A percentile compares a stretch with the other conserved stretches of the same genome.
Evolutionary conservation across 2,797 vertebrate genomes (phyloP).

Genomic region (Siniperca obscura): DNA sequence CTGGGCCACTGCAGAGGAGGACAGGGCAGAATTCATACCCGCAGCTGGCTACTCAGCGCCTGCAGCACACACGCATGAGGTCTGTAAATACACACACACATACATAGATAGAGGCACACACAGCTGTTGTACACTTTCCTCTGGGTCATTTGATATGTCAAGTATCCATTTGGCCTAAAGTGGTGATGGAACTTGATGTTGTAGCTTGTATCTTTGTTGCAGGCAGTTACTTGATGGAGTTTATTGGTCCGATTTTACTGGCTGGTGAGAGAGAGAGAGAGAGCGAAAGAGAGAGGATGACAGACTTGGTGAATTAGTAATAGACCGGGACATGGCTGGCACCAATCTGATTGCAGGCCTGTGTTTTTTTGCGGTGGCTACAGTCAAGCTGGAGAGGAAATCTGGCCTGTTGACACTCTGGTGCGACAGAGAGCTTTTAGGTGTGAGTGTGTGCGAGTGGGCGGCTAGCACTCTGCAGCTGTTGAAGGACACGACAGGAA

Average conservation of each 20-base stretch:
- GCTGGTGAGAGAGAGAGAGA: conserved; percentile 10
- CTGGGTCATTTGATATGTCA: conserved; percentile 62
- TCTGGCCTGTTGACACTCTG: conserved; percentile 57
- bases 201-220: conserved; percentile 43
- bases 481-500: conserved; percentile 68
- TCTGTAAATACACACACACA: conserved; percentile 19
- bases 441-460: conserved; percentile 59
- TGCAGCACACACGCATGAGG: conserved; percentile 40
- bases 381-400: conserved; percentile 50
- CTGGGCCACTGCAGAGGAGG: conserved; percentile 70
- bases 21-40: conserved; percentile 67
- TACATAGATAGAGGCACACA: conserved; percentile 20
- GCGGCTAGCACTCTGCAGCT: conserved; percentile 64
- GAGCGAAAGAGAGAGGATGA: conserved; percentile 16
- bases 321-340: conserved; percentile 38
- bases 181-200: conserved; percentile 42
- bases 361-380: conserved; percentile 21
- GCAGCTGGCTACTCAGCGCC: conserved; percentile 50
- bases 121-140: conserved; percentile 43
- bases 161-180: conserved; percentile 62
- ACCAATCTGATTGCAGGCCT: conserved; percentile 35
- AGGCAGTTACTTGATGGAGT: conserved; percentile 42
- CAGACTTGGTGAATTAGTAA: conserved; percentile 51
- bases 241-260: conserved; percentile 43
- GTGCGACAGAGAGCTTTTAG: conserved; percentile 56